Base-by-base conservation (phyloP, 2,888 invertebrate genomes). In the Oscheius sp. region DNA sequence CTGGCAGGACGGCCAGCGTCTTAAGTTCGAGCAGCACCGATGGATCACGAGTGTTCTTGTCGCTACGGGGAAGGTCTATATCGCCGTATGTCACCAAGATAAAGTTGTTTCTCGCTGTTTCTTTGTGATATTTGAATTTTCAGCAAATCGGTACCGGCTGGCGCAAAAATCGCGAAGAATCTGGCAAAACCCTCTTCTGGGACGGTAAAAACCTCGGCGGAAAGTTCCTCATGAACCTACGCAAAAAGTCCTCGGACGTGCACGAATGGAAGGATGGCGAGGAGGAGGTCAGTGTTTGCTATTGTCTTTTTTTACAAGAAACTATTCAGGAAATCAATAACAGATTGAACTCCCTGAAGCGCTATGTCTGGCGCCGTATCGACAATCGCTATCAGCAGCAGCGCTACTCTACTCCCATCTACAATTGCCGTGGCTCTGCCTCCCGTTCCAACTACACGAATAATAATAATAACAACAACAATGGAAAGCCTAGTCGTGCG, bases 121-220 rank as follows among this genome's bases (percentile, higher is more conserved):
- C 21, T 21, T 21, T 21, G 21, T 21, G 21, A 21, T 21, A 21
- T 21, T 21, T 21, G 21, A 21, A 21, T 10, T 76, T 74, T 66
- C 57, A 86, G 86, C 68, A 59, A 11, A 78, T 84, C 53, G 87
- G 87, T 37, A 87, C 87, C 9, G 87, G 87, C 9, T 87, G 87
- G 87, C 81, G 87, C 33, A 87, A 88, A 74, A 86, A 85, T 21
- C 85, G 87, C 47, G 80, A 85, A 73, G 87, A 87, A 68, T 62
- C 85, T 35, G 76, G 72, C 59, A 81, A 84, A 55, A 81, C 87
- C 13, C 73, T 85, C 13, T 79, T 83, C 73, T 87, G 87, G 87
- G 87, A 87, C 70, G 87, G 87, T 11, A 74, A 85, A 63, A 87
- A 87, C 63, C 55, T 60, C 32, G 87, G 87, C 50, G 87, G 87